Conservation (phyloP, 2,113 vertebrate genomes). For the Prunella himalayana region DNA sequence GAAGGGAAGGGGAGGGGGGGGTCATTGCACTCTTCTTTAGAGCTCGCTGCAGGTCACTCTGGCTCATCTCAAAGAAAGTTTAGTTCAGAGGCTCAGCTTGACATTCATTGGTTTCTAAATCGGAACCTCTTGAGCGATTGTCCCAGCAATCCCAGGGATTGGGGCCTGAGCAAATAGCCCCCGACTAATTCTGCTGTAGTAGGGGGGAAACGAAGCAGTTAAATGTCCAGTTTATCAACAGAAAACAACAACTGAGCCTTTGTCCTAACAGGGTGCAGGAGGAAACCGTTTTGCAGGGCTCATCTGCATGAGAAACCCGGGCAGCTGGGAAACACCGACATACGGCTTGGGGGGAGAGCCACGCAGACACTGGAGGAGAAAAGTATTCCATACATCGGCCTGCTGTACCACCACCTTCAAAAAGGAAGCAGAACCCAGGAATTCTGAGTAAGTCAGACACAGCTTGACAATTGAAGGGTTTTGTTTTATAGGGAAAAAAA, state of each 20-base stretch:
- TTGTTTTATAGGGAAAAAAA: not conserved
- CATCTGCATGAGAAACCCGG: slow-evolving; percentile 26
- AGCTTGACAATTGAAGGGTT: not conserved
- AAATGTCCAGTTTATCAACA: slow-evolving; percentile 45
- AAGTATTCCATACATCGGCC: not conserved
- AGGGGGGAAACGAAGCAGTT: slow-evolving; percentile 37
- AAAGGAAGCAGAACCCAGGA: not conserved
- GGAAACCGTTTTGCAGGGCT: slow-evolving; percentile 8
- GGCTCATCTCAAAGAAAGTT: slow-evolving; percentile 51
- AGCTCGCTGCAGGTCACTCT: slow-evolving; percentile 32
- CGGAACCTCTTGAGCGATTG: slow-evolving; percentile 10
- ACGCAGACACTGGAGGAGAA: not conserved
- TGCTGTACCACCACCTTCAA: not conserved
- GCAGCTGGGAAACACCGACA: not conserved
- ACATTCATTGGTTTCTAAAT: slow-evolving; percentile 47
- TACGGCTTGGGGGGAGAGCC: not conserved
- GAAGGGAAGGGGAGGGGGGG: not conserved
- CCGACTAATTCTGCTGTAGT: slow-evolving; percentile 33
- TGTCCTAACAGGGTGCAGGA: slow-evolving; percentile 26
- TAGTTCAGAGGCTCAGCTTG: slow-evolving; percentile 38
- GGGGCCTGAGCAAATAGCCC: slow-evolving; percentile 28
- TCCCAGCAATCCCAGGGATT: not conserved
- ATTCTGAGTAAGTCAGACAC: not conserved
- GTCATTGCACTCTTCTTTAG: slow-evolving; percentile 38
- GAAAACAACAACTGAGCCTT: slow-evolving; percentile 53